These are phyloP conservation scores for Pterocles burchelli DNA, from an alignment of 2,113 vertebrate species.

Conservation along the genomic window DNA sequence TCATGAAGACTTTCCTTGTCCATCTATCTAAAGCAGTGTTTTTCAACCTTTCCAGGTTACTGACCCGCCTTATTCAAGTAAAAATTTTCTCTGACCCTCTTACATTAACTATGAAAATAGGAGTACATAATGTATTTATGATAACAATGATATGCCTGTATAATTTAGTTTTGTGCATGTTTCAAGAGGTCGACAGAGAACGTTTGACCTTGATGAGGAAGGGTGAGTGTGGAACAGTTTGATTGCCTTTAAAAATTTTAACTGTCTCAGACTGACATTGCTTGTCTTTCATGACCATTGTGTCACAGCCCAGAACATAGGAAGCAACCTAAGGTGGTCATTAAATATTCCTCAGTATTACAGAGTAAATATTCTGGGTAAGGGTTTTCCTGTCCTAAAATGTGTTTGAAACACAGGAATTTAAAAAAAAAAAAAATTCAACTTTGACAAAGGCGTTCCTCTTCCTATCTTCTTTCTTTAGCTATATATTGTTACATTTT, in stretches of 20 bases:
- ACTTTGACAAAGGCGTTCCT: background rate
- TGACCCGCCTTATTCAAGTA: conserved; percentile 56
- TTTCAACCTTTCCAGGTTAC: conserved; percentile 58
- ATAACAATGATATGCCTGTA: conserved; percentile 66
- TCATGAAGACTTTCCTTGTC: conserved; percentile 55
- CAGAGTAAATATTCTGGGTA: background rate
- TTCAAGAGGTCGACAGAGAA: conserved; percentile 51
- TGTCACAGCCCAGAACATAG: background rate
- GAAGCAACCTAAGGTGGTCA: background rate
- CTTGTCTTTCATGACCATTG: background rate
- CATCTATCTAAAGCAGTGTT: conserved; percentile 32
- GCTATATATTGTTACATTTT: accelerated
- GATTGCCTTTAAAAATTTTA: background rate
- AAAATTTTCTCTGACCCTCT: conserved; percentile 66
- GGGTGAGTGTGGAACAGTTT: background rate
- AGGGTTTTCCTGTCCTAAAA: background rate
- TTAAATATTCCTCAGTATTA: background rate
- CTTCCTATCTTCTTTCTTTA: background rate
- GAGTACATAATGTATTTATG: conserved; percentile 68
- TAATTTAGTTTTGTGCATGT: conserved; percentile 63
- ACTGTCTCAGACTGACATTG: background rate
- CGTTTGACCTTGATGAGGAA: conserved; percentile 45
- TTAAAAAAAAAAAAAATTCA: background rate
- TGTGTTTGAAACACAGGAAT: background rate
- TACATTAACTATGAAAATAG: conserved; percentile 69